Conservation (phyloP, 1,140 invertebrate genomes). For the Andricus grossulariae region DNA sequence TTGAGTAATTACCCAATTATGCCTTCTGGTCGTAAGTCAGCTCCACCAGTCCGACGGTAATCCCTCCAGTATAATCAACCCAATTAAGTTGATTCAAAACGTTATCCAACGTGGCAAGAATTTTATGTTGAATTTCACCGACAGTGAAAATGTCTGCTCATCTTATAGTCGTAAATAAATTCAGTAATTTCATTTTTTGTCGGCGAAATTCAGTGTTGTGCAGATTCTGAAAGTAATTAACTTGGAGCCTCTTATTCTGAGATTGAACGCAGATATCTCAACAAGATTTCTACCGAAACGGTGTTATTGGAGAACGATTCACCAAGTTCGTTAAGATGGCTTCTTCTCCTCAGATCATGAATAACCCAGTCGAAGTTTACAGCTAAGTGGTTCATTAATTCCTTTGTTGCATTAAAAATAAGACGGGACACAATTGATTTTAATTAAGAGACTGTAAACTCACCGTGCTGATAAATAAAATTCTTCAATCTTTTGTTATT, state of each 20-base stretch:
- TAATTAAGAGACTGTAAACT: too few relatives aligned
- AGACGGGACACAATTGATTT: too few relatives aligned
- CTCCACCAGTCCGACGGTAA: neutral
- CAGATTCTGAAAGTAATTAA: neutral
- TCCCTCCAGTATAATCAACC: neutral
- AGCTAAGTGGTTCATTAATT: conserved; percentile 6
- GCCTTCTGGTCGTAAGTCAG: conserved; percentile 10
- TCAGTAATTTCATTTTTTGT: neutral
- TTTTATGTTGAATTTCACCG: neutral
- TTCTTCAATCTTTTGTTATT: too few relatives aligned
- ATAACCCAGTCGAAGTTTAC: neutral
- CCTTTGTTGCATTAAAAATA: neutral
- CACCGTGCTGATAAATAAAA: too few relatives aligned
- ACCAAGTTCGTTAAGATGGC: conserved; percentile 2
- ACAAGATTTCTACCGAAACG: neutral
- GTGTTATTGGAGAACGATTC: neutral
- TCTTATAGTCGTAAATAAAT: neutral
- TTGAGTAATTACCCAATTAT: conserved; percentile 22
- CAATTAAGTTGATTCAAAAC: conserved; percentile 17
- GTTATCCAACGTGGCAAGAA: conserved; percentile 3
- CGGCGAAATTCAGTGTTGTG: neutral
- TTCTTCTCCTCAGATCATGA: conserved; percentile 3
- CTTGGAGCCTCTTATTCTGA: neutral
- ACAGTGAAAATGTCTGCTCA: neutral
- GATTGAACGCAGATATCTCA: neutral